A percentile compares a stretch with the other conserved stretches of the same genome.
Evolutionary conservation across 2,113 vertebrate species (phyloP).

Genomic region (Calonectris borealis): DNA sequence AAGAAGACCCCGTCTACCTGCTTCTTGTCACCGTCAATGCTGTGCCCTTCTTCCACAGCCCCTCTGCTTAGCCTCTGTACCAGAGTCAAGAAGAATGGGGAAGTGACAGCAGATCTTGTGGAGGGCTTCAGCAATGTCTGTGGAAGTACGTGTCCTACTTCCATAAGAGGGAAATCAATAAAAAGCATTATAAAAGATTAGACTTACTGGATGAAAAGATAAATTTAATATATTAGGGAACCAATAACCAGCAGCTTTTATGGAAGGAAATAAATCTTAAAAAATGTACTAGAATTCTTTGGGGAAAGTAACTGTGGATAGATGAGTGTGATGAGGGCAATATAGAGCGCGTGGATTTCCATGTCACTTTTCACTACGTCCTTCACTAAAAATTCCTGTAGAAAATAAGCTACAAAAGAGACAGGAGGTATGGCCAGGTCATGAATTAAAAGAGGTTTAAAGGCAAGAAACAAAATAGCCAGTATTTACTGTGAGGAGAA

Average conservation of each 20-base stretch:
- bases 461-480: not conserved
- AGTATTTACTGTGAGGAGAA: not conserved
- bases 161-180: not conserved
- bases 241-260: not conserved
- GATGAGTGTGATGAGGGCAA: not conserved
- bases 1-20: not conserved
- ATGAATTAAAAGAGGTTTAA: not conserved
- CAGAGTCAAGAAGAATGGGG: not conserved
- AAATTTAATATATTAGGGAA: not conserved
- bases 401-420: not conserved
- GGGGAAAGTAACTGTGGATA: not conserved
- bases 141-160: not conserved
- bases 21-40: not conserved
- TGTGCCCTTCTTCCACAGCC: not conserved
- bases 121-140: not conserved
- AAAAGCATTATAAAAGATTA: constrained; percentile 10
- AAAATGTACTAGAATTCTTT: not conserved
- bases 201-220: not conserved
- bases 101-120: not conserved
- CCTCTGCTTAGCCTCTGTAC: not conserved
- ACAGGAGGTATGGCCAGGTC: not conserved
- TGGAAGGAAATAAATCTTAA: not conserved
- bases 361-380: not conserved
- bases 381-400: not conserved
- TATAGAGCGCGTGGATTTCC: not conserved